Evolutionary conservation across 2,888 invertebrate species (phyloP).

Genomic region (Sceliomorpha sp.): DNA sequence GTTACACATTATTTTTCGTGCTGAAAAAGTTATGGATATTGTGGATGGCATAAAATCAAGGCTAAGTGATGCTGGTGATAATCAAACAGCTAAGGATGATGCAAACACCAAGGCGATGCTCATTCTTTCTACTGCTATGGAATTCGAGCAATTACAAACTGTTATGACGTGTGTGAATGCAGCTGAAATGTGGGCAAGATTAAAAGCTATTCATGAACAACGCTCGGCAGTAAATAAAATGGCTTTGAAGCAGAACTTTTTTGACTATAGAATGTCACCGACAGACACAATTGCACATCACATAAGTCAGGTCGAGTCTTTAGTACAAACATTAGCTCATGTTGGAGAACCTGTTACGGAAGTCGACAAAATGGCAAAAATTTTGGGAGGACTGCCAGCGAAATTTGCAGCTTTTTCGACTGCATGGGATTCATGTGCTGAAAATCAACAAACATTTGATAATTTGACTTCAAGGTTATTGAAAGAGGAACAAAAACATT

Average conservation of each 20-base stretch:
- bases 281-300: constrained; percentile 40
- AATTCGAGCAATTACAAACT: constrained; percentile 53
- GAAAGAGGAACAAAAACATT: constrained; percentile 22
- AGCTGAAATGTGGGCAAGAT: not conserved
- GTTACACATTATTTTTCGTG: constrained; percentile 1
- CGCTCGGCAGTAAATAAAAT: constrained; percentile 12
- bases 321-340: constrained; percentile 30
- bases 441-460: constrained; percentile 33
- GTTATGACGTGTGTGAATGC: constrained; percentile 16
- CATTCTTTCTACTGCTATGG: constrained; percentile 44
- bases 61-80: constrained; percentile 5
- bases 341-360: constrained; percentile 19
- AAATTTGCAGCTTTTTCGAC: constrained; percentile 38
- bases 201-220: constrained; percentile 13
- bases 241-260: not conserved
- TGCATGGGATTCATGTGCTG: constrained; percentile 43
- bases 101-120: constrained; percentile 49
- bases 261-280: too few species aligned
- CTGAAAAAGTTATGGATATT: too few species aligned
- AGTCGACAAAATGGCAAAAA: constrained; percentile 42
- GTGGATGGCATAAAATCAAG: too few species aligned
- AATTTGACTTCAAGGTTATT: constrained; percentile 27
- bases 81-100: constrained; percentile 30
- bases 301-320: constrained; percentile 41
- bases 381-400: constrained; percentile 13